phyloP scores from a whole-genome alignment of 2,888 invertebrate species.

The Rhodophaea formosa region DNA sequence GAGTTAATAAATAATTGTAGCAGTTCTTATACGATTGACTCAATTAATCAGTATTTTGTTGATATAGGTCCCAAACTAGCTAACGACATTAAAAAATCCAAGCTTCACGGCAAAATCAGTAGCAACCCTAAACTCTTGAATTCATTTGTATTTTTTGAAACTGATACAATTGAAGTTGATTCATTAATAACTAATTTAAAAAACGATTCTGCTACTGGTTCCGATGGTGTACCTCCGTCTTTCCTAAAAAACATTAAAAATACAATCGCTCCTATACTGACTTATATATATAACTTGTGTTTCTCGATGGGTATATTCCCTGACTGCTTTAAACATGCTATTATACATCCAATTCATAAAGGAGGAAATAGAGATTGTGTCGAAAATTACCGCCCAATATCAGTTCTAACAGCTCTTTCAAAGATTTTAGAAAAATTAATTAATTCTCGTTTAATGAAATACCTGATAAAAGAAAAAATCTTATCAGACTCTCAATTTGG shows the following conservation, averaged over 20 bases:
- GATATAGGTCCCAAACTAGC: not conserved
- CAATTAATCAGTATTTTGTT: conserved; percentile 7
- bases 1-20: no score
- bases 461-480: not conserved
- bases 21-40: not conserved
- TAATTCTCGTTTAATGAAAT: conserved; percentile 10
- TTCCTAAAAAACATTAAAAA: conserved; percentile 12
- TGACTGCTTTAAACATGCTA: conserved; percentile 3
- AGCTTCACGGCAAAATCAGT: no score
- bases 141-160: not conserved
- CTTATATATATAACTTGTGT: conserved; percentile 11
- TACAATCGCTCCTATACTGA: not conserved
- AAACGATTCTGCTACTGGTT: conserved; percentile 8
- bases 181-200: not conserved
- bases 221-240: conserved; percentile 1
- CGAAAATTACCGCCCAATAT: no score
- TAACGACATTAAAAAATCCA: conserved; percentile 1
- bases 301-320: conserved; percentile 17
- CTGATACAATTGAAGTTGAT: not conserved
- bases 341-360: no score
- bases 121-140: not conserved
- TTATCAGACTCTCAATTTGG: conserved; percentile 15
- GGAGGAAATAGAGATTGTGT: no score
- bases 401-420: no score
- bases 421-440: conserved; percentile 12